A percentile compares a stretch with the other conserved stretches of the same genome.
Evolutionary conservation across 2,888 invertebrate genomes (phyloP).

Genomic region (Drosophila siamana): DNA sequence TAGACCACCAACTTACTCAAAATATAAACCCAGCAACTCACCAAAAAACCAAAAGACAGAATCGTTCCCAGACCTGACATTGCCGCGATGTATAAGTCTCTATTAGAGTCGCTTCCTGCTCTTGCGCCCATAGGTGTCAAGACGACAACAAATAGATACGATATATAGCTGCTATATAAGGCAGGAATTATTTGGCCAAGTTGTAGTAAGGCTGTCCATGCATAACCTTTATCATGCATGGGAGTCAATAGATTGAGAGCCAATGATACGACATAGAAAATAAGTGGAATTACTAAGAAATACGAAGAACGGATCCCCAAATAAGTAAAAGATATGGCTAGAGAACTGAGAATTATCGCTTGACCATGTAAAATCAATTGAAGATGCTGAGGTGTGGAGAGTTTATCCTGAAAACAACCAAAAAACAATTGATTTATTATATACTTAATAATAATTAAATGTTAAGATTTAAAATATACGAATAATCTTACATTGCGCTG

Average conservation of each 20-base stretch:
- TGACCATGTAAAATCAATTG: constrained; percentile 82
- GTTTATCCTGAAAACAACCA: constrained; percentile 70
- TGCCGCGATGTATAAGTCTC: constrained; percentile 87
- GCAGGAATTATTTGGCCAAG: constrained; percentile 85
- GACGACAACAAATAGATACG: constrained; percentile 85
- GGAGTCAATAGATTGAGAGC: constrained; percentile 75
- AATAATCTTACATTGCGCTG: constrained; percentile 76
- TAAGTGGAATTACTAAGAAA: constrained; percentile 71
- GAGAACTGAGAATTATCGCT: constrained; percentile 67
- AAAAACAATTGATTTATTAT: too few relatives aligned
- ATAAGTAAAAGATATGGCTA: constrained; percentile 62
- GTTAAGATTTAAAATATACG: too few relatives aligned
- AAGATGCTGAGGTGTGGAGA: constrained; percentile 65
- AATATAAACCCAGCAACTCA: too few relatives aligned
- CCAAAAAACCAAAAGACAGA: constrained; percentile 82
- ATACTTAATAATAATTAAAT: too few relatives aligned
- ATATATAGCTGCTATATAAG: constrained; percentile 85
- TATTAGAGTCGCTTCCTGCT: constrained; percentile 82
- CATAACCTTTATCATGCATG: constrained; percentile 66
- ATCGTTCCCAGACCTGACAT: constrained; percentile 81
- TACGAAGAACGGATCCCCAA: constrained; percentile 78
- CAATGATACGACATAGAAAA: constrained; percentile 74
- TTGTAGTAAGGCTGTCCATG: constrained; percentile 78
- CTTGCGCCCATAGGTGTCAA: constrained; percentile 88
- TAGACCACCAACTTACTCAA: too few relatives aligned